Evolutionary conservation across 2,797 vertebrate species (phyloP).

Genomic region (Sciurus carolinensis): DNA sequence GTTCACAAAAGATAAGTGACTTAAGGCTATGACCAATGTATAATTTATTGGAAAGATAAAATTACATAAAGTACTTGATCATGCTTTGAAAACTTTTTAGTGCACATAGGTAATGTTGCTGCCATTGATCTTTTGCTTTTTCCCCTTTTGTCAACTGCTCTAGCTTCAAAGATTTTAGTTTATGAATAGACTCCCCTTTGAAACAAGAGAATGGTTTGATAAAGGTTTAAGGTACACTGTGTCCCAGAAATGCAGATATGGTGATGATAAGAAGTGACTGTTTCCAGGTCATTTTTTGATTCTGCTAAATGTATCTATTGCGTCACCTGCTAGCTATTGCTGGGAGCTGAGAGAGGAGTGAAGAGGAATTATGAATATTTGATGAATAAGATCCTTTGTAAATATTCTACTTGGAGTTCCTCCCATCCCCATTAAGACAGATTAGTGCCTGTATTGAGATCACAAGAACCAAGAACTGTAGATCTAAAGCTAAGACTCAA

Average conservation of each 20-base stretch:
- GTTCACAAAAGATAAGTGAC: neutral
- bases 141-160: constrained; percentile 29
- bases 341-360: constrained; percentile 46
- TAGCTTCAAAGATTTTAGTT: constrained; percentile 21
- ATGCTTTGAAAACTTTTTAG: constrained; percentile 10
- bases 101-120: neutral
- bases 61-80: neutral
- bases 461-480: constrained; percentile 31
- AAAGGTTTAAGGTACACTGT: neutral
- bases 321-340: neutral
- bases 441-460: constrained; percentile 63
- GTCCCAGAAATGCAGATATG: constrained; percentile 67
- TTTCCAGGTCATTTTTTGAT: constrained; percentile 80
- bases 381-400: constrained; percentile 82
- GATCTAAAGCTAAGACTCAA: constrained; percentile 72
- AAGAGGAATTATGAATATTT: constrained; percentile 26
- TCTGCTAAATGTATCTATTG: constrained; percentile 39
- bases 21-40: neutral
- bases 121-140: neutral
- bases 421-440: neutral
- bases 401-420: constrained; percentile 22
- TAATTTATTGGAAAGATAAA: constrained; percentile 47
- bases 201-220: neutral
- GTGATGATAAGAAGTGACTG: neutral
- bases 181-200: neutral